These are phyloP conservation scores for Trissolcus basalis DNA, from an alignment of 1,140 invertebrate genomes.

Conservation along the genomic window DNA sequence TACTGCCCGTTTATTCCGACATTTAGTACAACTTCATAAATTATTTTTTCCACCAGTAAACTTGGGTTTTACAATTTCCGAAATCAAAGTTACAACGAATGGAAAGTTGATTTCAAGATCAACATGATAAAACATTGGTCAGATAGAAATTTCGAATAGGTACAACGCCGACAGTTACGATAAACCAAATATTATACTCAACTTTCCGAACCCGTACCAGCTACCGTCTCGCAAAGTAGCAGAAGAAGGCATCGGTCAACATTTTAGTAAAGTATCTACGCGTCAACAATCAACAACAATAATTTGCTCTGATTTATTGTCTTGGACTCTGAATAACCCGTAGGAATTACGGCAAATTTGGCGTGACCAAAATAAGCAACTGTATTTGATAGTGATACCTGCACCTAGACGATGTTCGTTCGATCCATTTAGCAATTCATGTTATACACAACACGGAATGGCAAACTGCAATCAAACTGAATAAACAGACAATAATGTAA, in stretches of 20 bases:
- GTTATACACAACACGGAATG: too few relatives aligned
- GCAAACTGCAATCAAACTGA: slow-evolving; percentile 3
- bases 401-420: background rate
- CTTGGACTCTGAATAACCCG: slow-evolving; percentile 19
- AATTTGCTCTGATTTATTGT: slow-evolving; percentile 50
- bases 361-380: background rate
- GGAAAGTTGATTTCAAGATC: too few relatives aligned
- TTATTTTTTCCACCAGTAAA: too few relatives aligned
- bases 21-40: too few relatives aligned
- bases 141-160: too few relatives aligned
- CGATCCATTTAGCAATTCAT: background rate
- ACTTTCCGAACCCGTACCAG: background rate
- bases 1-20: background rate
- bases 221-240: background rate
- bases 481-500: slow-evolving; percentile 13
- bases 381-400: slow-evolving; percentile 3
- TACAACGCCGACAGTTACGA: background rate
- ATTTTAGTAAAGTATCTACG: slow-evolving; percentile 48
- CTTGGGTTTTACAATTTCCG: too few relatives aligned
- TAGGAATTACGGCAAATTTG: background rate
- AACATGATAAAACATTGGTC: too few relatives aligned
- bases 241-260: slow-evolving; percentile 12
- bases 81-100: too few relatives aligned
- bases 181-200: slow-evolving; percentile 13
- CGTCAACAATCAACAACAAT: slow-evolving; percentile 50